Percentiles rank a stretch among this genome's conserved stretches.
Conservation (phyloP, 2,113 vertebrate species). For the Grus americana region DNA sequence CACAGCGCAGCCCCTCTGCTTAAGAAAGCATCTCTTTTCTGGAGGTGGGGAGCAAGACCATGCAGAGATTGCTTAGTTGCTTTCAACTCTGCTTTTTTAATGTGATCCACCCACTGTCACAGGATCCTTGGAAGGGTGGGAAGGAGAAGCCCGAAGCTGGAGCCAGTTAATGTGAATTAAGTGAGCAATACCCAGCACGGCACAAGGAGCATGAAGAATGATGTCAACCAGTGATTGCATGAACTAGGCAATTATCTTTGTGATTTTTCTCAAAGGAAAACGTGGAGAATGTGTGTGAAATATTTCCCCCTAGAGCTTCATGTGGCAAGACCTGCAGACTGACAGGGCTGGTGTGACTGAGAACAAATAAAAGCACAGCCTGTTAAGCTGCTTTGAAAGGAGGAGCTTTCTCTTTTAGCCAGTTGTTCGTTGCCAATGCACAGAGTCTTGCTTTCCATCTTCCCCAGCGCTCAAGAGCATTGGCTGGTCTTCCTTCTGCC, state of each 20-base stretch:
- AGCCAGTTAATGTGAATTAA: background rate
- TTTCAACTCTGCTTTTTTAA: background rate
- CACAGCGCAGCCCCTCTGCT: background rate
- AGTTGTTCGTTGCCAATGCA: background rate
- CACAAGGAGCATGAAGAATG: background rate
- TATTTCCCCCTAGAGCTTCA: background rate
- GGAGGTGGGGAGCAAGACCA: background rate
- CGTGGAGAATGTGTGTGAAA: background rate
- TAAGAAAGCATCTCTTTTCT: background rate
- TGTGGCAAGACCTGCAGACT: background rate
- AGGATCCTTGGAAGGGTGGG: background rate
- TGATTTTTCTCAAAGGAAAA: background rate
- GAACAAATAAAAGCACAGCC: background rate
- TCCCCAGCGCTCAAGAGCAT: background rate
- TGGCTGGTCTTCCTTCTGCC: background rate
- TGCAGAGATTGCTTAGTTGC: background rate
- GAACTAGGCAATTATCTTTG: background rate
- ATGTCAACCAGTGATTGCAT: slow-evolving; percentile 2
- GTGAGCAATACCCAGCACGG: background rate
- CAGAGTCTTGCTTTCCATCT: background rate
- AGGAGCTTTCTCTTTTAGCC: background rate
- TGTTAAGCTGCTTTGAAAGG: background rate
- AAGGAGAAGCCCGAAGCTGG: background rate
- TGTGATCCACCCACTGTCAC: background rate
- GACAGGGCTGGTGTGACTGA: background rate